phyloP scores from a whole-genome alignment of 2,797 vertebrate species.

The Enteromius unitaeniatus region DNA sequence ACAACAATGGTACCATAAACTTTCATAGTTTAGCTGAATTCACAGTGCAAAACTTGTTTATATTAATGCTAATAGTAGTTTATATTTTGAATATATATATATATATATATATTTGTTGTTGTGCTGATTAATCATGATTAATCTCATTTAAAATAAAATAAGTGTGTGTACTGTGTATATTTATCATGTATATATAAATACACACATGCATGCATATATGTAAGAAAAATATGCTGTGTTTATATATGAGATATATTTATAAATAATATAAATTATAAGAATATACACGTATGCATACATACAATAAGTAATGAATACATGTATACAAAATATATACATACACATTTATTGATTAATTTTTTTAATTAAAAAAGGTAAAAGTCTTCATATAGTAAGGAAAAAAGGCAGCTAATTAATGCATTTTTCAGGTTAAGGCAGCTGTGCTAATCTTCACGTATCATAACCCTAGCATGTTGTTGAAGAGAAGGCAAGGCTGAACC shows the following conservation, averaged over 20 bases:
- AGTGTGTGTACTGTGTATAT: no score
- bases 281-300: no score
- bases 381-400: conserved; percentile 14
- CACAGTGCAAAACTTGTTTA: not conserved
- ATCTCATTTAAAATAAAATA: no score
- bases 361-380: not conserved
- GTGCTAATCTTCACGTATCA: conserved; percentile 74
- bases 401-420: conserved; percentile 73
- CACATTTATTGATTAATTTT: not conserved
- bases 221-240: no score
- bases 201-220: no score
- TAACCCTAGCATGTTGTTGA: conserved; percentile 54
- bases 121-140: no score
- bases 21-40: not conserved
- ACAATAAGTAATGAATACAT: no score
- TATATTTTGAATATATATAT: not conserved
- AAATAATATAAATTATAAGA: no score
- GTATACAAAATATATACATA: no score
- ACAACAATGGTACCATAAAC: not conserved
- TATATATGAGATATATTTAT: no score
- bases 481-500: conserved; percentile 49
- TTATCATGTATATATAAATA: no score
- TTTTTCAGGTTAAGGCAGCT: conserved; percentile 71
- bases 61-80: not conserved
- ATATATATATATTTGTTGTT: no score